Base-by-base conservation (phyloP, 2,888 invertebrate species). In the Caradrina clavipalpis region DNA sequence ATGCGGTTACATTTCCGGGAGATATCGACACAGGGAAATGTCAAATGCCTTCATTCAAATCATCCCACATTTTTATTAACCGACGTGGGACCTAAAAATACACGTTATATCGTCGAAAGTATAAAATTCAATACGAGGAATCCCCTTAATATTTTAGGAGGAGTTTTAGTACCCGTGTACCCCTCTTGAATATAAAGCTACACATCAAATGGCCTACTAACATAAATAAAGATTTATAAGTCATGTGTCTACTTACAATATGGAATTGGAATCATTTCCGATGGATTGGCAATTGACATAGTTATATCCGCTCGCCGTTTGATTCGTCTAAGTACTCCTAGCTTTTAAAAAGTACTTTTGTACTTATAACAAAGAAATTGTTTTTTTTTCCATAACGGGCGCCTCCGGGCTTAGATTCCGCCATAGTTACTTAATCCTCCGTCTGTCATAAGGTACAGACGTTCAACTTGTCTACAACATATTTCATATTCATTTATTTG, bases 391-490 rank as follows among this genome's bases (percentile, higher is more conserved):
- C 39, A 42, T 64, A 49, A 17, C 13, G 19, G 7, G 17, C 26
- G n/a, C 53, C 54, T n/a, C 49, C 31, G 31, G 31, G 47, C 22
- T 15, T 17, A 50, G 21, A 22, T 19, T 56, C 49, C n/a, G 15
- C 47, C 54, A 47, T 59, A 66, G 31, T 53, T 76, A 22, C 22
- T 56, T 19, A 63, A 60, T 54, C n/a, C n/a, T 1, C 26, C 26
- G 22, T 57, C 57, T 57, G 57, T 73, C 78, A 76, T 80, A 80
- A 81, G 74, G 69, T 72, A 76, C 61, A 53, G 55, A 69, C 50
- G 74, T 75, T 61, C 45, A 60, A 67, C 75, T 60, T 60, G 13
- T 19, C 21, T n/a, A n/a, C n/a, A 19, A 53, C 42, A 61, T 45
- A 45, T 35, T 35, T 35, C 8, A 35, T 35, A 1, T 35, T 3